phyloP scores from a whole-genome alignment of 1,140 invertebrate genomes.

The Copidosoma floridanum region DNA sequence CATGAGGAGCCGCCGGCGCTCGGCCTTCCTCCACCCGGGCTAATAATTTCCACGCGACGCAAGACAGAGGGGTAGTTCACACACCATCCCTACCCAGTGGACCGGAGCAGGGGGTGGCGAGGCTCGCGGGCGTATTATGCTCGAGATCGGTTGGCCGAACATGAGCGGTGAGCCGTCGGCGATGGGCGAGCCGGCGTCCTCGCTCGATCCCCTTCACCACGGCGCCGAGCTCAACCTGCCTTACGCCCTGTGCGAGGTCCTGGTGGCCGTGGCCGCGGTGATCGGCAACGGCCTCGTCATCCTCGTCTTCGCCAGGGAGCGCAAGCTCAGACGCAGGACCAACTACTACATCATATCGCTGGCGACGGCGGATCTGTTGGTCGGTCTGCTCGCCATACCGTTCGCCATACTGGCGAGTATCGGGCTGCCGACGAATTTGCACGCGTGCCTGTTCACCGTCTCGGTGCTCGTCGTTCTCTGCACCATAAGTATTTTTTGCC shows the following conservation, averaged over 20 bases:
- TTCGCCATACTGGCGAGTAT: conserved; percentile 79
- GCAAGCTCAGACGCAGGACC: conserved; percentile 74
- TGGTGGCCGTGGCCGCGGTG: conserved; percentile 78
- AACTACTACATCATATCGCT: conserved; percentile 91
- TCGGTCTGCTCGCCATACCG: conserved; percentile 77
- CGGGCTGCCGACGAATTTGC: conserved; percentile 73
- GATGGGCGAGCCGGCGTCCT: background rate
- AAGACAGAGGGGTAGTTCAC: too few relatives aligned
- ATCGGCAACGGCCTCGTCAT: conserved; percentile 84
- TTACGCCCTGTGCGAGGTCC: conserved; percentile 73
- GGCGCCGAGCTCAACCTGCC: conserved; percentile 59
- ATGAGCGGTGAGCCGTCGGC: background rate
- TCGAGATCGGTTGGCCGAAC: background rate
- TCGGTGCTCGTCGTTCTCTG: conserved; percentile 84
- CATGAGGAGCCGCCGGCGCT: too few relatives aligned
- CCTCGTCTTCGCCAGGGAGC: conserved; percentile 75
- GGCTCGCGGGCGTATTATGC: background rate
- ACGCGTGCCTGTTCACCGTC: conserved; percentile 83
- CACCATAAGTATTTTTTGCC: conserved; percentile 87
- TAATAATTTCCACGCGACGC: too few relatives aligned
- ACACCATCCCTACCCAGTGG: too few relatives aligned
- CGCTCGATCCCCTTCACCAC: background rate
- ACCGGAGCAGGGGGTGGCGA: background rate
- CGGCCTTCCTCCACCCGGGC: too few relatives aligned
- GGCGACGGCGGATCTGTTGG: conserved; percentile 81